Percentiles rank a stretch among this genome's conserved stretches.
These are phyloP conservation scores for Priocnemis perturbator DNA, from an alignment of 2,888 invertebrate genomes.

Conservation along the genomic window DNA sequence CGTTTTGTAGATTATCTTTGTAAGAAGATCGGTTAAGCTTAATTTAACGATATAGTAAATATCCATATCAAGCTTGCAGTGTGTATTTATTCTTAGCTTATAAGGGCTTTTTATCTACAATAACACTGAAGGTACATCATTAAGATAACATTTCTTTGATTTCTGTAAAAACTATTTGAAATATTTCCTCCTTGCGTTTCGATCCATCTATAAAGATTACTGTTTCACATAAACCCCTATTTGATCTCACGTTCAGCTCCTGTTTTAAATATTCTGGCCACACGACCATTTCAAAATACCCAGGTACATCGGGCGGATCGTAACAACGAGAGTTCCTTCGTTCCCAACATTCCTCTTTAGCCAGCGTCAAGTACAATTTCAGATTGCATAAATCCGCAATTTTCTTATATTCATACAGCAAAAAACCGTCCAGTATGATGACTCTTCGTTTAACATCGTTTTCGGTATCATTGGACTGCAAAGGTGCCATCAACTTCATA, in stretches of 20 bases:
- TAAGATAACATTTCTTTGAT: slow-evolving; percentile 48
- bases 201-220: slow-evolving; percentile 66
- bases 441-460: slow-evolving; percentile 73
- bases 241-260: slow-evolving; percentile 73
- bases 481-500: slow-evolving; percentile 68
- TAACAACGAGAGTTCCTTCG: slow-evolving; percentile 83
- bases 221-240: slow-evolving; percentile 50
- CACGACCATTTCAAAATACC: slow-evolving; percentile 92
- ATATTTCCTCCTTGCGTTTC: slow-evolving; percentile 52
- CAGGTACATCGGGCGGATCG: slow-evolving; percentile 89
- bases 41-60: slow-evolving; percentile 17
- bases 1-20: slow-evolving; percentile 14
- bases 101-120: slow-evolving; percentile 23
- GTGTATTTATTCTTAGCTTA: slow-evolving; percentile 37
- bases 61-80: slow-evolving; percentile 15
- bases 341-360: slow-evolving; percentile 81
- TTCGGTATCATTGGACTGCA: slow-evolving; percentile 62
- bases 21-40: slow-evolving; percentile 19
- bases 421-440: slow-evolving; percentile 86
- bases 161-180: slow-evolving; percentile 53
- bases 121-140: slow-evolving; percentile 15
- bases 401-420: slow-evolving; percentile 83
- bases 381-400: slow-evolving; percentile 82
- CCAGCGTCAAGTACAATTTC: slow-evolving; percentile 85
- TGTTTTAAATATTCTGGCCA: slow-evolving; percentile 91